Evolutionary conservation across 2,888 invertebrate species (phyloP), one percentile per base, ranked within the genome.

Genomic region (Listrodromus nycthemerus): DNA sequence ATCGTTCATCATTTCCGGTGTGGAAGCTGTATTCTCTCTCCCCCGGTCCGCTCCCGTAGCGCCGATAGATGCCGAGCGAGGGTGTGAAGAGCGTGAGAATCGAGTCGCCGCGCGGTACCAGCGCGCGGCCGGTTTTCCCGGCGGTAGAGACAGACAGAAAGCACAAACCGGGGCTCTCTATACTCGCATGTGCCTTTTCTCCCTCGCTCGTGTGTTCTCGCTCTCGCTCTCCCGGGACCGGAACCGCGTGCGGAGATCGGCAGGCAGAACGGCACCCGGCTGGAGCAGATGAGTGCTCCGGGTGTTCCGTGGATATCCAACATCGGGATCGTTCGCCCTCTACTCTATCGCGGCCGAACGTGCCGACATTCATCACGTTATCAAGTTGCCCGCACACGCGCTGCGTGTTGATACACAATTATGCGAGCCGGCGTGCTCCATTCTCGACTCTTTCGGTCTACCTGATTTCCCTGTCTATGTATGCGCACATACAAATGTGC

Each of bases 361-460:
- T 88, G 87, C 86, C 88, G 87, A 89, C 90, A 92, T 93, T 92
- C 91, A 92, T 93, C 92, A 91, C 91, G 91, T 92, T 93, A 93
- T 93, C 92, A 91, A 91, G 90, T 89, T 86, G 88, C 85, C 85
- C 86, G 87, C 90, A 90, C 91, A 90, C 91, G 89, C 87, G 86
- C 88, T 88, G 89, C 89, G 90, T 93, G 92, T 92, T 92, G 91
- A 92, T 92, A 92, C 91, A 92, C 92, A 92, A 93, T 93, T 93
- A 93, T 93, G 93, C 93, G 90, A 89, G 89, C 91, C 89, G 90
- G 90, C 92, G 92, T 89, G 85, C 90, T 85, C 84, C 41, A 16
- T 84, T 87, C 81, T 82, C 79, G 80, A 83, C 86, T 85, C 86
- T 80, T 87, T 85, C 85, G 76, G 83, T 83, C 79, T 80, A 83